Conservation (phyloP, 1,140 invertebrate species). For the Spodoptera frugiperda region DNA sequence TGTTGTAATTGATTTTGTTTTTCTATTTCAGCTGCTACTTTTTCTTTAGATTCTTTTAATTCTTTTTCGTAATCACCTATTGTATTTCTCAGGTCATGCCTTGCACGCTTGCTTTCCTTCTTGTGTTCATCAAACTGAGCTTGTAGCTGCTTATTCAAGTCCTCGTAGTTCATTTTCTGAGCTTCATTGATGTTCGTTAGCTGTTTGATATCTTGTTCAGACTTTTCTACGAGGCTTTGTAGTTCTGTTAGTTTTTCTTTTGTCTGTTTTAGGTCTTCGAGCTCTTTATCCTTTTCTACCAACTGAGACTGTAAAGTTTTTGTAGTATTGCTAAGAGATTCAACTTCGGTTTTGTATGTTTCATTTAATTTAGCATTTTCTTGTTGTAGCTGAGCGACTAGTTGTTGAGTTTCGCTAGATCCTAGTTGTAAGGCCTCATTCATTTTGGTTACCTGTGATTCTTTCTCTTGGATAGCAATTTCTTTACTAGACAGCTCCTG, state of each 20-base stretch:
- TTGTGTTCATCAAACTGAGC: constrained; percentile 80
- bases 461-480: constrained; percentile 64
- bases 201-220: constrained; percentile 81
- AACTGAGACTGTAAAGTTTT: constrained; percentile 85
- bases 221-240: constrained; percentile 68
- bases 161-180: constrained; percentile 82
- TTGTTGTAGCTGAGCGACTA: constrained; percentile 63
- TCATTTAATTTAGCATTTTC: constrained; percentile 74
- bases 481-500: constrained; percentile 66
- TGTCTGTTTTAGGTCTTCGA: constrained; percentile 77
- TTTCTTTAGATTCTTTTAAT: constrained; percentile 82
- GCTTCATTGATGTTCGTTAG: constrained; percentile 81
- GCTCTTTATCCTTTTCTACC: constrained; percentile 81
- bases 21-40: constrained; percentile 81
- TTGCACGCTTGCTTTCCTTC: constrained; percentile 77
- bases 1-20: constrained; percentile 80
- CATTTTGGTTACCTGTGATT: constrained; percentile 63
- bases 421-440: constrained; percentile 64
- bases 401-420: constrained; percentile 65
- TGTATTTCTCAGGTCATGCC: constrained; percentile 76
- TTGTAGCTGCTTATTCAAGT: constrained; percentile 82
- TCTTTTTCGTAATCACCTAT: constrained; percentile 78
- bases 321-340: constrained; percentile 84
- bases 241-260: constrained; percentile 33
- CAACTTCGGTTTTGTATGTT: constrained; percentile 74